Evolutionary conservation across 1,140 invertebrate genomes (phyloP).

Genomic region (Ceratina australensis): DNA sequence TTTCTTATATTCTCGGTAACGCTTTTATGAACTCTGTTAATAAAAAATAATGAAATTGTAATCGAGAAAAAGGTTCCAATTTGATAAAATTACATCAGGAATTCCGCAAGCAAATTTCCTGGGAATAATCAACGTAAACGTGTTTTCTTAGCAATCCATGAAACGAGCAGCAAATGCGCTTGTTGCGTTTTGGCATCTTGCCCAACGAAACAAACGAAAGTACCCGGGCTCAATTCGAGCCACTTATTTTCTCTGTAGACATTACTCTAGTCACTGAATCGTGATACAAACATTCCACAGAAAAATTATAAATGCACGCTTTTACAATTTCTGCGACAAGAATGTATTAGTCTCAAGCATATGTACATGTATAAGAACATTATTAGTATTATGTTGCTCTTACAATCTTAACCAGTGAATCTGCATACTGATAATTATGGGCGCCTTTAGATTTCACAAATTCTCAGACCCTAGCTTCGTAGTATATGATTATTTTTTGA

Average conservation of each 20-base stretch:
- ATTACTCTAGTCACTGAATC: not conserved
- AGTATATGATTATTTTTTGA: slow-evolving; percentile 10
- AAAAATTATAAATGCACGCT: too few relatives aligned
- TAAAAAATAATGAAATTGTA: not conserved
- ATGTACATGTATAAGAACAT: too few relatives aligned
- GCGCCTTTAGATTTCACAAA: not conserved
- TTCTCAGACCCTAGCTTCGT: not conserved
- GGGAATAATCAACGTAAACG: slow-evolving; percentile 10
- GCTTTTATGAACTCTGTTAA: not conserved
- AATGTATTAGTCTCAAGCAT: too few relatives aligned
- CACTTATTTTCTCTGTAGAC: slow-evolving; percentile 8
- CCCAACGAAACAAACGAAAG: slow-evolving; percentile 21
- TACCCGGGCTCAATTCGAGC: not conserved
- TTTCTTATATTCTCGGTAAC: too few relatives aligned
- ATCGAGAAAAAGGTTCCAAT: not conserved
- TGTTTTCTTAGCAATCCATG: not conserved
- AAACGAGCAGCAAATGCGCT: slow-evolving; percentile 38
- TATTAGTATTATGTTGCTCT: too few relatives aligned
- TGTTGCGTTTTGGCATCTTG: slow-evolving; percentile 57
- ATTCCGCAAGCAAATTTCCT: not conserved
- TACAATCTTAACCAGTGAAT: too few relatives aligned
- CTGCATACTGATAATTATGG: too few relatives aligned
- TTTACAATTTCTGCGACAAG: too few relatives aligned
- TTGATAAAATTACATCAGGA: not conserved
- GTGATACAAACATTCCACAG: too few relatives aligned